phyloP scores from a whole-genome alignment of 2,797 vertebrate species.

The Helicolenus hilgendorfi region DNA sequence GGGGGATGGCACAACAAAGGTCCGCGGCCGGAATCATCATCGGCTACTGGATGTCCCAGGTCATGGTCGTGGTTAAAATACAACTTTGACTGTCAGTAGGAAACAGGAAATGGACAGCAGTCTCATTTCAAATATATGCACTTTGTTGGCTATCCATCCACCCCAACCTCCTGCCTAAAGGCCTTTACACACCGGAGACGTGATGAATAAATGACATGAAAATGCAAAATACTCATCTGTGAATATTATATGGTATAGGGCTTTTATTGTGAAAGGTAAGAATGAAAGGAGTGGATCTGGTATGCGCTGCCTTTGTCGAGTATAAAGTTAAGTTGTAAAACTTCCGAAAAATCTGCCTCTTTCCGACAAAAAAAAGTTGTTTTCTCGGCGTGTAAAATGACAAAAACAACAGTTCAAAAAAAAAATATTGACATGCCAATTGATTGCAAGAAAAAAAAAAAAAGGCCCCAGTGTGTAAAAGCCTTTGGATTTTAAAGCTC shows the following conservation, averaged over 20 bases:
- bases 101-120: background rate
- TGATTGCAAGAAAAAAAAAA: background rate
- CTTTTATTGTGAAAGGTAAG: background rate
- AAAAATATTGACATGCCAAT: background rate
- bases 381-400: background rate
- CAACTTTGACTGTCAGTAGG: background rate
- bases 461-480: no score
- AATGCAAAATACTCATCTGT: background rate
- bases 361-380: no score
- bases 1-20: no score
- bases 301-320: background rate
- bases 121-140: no score
- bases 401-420: background rate
- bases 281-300: background rate
- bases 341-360: background rate
- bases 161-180: no score
- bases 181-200: accelerated
- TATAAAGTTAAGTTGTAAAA: background rate
- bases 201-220: background rate
- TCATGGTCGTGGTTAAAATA: background rate
- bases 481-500: background rate
- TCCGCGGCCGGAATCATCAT: no score
- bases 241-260: background rate
- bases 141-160: no score
- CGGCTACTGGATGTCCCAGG: no score